These are phyloP conservation scores for Diorhabda sublineata DNA, from an alignment of 1,140 invertebrate genomes.

Conservation along the genomic window DNA sequence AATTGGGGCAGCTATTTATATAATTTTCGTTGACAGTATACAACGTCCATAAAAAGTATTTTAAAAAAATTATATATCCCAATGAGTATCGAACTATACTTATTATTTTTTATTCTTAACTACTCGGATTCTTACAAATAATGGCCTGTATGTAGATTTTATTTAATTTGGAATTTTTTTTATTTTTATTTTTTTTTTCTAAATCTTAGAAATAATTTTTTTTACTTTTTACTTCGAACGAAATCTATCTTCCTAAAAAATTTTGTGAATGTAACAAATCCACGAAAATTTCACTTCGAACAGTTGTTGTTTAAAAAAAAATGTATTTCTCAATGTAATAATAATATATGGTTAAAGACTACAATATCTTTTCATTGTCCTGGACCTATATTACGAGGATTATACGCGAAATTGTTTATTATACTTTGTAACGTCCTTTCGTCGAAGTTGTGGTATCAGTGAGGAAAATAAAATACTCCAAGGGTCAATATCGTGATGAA, in stretches of 20 bases:
- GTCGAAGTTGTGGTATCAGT: too few species aligned
- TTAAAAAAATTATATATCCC: background rate
- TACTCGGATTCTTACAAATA: background rate
- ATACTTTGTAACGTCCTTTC: too few species aligned
- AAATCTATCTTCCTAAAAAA: background rate
- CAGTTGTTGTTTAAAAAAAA: background rate
- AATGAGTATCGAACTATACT: background rate
- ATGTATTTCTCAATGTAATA: background rate
- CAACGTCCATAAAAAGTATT: background rate
- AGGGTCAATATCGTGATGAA: too few species aligned
- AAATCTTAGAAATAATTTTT: background rate
- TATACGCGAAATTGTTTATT: too few species aligned
- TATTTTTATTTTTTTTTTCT: background rate
- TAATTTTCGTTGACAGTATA: background rate
- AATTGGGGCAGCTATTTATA: background rate
- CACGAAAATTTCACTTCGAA: conserved; percentile 2
- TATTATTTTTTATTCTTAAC: background rate
- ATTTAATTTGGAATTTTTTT: background rate
- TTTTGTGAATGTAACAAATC: background rate
- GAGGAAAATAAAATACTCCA: too few species aligned
- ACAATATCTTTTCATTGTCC: background rate
- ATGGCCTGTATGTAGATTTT: background rate
- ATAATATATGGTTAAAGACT: background rate
- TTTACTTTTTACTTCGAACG: background rate
- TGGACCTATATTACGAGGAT: too few species aligned